Evolutionary conservation across 2,888 invertebrate genomes (phyloP).

Genomic region (Drosophila nr. perissopoda): DNA sequence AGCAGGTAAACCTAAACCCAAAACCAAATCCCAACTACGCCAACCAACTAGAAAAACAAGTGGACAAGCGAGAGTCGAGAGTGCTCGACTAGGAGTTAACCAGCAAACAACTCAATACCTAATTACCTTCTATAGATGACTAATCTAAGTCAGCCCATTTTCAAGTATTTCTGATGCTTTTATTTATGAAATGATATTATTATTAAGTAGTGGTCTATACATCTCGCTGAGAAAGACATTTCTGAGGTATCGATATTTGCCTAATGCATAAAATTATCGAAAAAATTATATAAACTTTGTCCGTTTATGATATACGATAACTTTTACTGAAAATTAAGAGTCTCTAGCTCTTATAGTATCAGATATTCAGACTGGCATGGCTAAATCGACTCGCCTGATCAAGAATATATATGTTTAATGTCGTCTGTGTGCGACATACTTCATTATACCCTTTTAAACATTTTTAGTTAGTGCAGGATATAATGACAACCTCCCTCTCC

Average conservation of each 20-base stretch:
- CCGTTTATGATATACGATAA: not conserved
- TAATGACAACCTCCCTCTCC: not conserved
- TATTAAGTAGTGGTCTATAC: not conserved
- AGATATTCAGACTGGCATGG: not conserved
- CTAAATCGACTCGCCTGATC: not conserved
- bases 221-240: not conserved
- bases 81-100: not conserved
- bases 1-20: slow-evolving; percentile 62
- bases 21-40: slow-evolving; percentile 24
- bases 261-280: not conserved
- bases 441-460: not conserved
- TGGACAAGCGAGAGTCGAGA: not conserved
- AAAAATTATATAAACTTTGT: not conserved
- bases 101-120: not conserved
- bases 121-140: not conserved
- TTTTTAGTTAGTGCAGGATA: not conserved
- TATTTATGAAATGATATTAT: not conserved
- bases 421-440: not conserved
- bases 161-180: too few relatives aligned
- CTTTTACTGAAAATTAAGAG: not conserved
- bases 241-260: not conserved
- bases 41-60: slow-evolving; percentile 32
- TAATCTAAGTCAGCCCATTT: too few relatives aligned
- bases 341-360: not conserved
- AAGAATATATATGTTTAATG: not conserved